Conservation (phyloP, 2,113 vertebrate species). For the Seriola quinqueradiata region DNA sequence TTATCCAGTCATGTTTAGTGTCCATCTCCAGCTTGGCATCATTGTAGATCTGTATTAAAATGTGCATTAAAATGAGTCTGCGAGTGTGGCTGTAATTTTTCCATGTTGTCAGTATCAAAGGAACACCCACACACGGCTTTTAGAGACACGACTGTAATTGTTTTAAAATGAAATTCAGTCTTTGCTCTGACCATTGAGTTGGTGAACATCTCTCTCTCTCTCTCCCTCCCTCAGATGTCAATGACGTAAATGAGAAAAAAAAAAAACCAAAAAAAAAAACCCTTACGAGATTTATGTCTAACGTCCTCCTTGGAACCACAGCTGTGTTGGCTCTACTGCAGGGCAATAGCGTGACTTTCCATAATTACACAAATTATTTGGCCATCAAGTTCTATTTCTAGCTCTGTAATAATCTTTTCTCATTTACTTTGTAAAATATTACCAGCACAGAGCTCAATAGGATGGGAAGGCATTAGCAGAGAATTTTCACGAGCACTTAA, state of each 20-base stretch:
- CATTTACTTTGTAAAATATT: constrained; percentile 59
- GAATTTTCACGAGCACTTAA: constrained; percentile 47
- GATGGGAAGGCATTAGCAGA: constrained; percentile 48
- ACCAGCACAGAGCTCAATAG: constrained; percentile 37
- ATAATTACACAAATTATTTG: constrained; percentile 59
- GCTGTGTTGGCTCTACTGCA: constrained; percentile 1
- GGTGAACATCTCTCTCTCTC: neutral
- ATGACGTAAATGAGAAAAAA: constrained; percentile 2
- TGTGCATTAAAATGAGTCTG: neutral
- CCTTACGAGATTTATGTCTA: constrained; percentile 38
- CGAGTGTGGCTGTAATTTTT: neutral
- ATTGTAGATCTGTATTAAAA: neutral
- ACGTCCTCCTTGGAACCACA: constrained; percentile 12
- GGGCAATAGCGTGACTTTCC: constrained; percentile 8
- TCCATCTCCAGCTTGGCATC: neutral
- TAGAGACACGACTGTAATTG: neutral
- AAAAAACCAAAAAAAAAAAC: neutral
- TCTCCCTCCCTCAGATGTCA: constrained; percentile 1
- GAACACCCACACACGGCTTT: neutral
- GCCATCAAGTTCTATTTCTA: constrained; percentile 43
- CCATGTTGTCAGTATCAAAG: neutral
- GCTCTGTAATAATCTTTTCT: constrained; percentile 51
- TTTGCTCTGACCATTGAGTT: neutral
- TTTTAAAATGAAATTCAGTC: neutral
- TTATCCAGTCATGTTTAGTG: neutral